Base-by-base conservation (phyloP, 2,113 vertebrate species). In the Siniperca knerii region DNA sequence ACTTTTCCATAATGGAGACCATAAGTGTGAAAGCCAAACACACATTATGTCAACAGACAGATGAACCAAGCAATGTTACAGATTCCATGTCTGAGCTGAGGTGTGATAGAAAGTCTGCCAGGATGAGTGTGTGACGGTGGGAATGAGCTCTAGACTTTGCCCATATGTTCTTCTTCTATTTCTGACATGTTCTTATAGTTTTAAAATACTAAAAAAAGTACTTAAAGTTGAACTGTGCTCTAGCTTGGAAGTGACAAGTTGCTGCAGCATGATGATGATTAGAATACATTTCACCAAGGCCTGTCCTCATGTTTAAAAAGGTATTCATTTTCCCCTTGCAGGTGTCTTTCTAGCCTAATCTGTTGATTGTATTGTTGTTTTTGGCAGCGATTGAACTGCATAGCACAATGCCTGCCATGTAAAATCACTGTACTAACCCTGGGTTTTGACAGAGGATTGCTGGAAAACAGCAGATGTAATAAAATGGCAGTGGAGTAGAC, bases 201-300 rank as follows among this genome's bases (percentile, higher is more conserved):
- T 73, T 13, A 52, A 60, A 71, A 42, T 46, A 65, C 54, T 48
- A 52, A 62, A 52, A 58, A 55, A 70, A 87, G 2, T n/a, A 46
- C 18, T 71, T n/a, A 3, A 25, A 18, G 35, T 77, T 57, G 20
- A 75, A 48, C 50, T 62, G 4, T 40, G 42, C 48, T 55, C 50
- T 13, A 54, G 7, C 61, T 52, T 54, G 50, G 42, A 50, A 88
- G 69, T 83, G 74, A 83, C 68, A 86, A 79, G 33, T 76, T 40
- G 72, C 70, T 69, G 48, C 25, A 55, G 29, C 11, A 65, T 76
- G 44, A 77, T 70, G 50, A 20, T 18, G 18, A 52, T 16, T 12
- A 67, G 61, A 81, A 58, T 50, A 46, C 16, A 2, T 71, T 46
- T 75, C 50, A 67, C 23, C 44, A 4, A n/a, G 29, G 2, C 21